Percentiles rank a stretch among this genome's conserved stretches.
Conservation (phyloP, 2,113 vertebrate genomes). For the Aegypius monachus region DNA sequence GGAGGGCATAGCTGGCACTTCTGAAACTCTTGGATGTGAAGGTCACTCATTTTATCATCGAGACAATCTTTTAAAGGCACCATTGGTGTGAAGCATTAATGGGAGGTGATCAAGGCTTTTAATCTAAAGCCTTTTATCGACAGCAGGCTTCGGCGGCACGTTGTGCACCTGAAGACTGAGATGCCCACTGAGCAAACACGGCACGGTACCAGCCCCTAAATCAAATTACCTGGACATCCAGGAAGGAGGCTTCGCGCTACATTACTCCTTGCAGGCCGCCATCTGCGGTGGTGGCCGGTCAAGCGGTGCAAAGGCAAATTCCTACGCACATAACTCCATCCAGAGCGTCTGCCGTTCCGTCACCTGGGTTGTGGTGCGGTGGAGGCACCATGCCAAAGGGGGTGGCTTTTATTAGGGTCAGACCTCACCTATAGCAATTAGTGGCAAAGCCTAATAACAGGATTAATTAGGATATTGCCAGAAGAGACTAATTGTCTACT, state of each 20-base stretch:
- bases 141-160: background rate
- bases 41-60: conserved; percentile 24
- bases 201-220: background rate
- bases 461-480: conserved; percentile 22
- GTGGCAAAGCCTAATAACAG: background rate
- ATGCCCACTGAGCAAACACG: background rate
- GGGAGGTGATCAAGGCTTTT: background rate
- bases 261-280: background rate
- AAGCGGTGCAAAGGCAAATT: background rate
- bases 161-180: background rate
- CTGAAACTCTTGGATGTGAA: background rate
- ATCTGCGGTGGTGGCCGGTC: background rate
- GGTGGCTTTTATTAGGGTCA: background rate
- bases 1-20: background rate
- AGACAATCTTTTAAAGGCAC: conserved; percentile 18
- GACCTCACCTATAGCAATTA: background rate
- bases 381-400: background rate
- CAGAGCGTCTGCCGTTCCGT: accelerated
- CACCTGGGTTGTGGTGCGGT: accelerated
- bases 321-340: background rate
- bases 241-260: background rate
- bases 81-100: background rate
- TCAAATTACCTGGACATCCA: background rate
- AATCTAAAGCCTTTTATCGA: background rate
- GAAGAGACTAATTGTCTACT: background rate